A percentile compares a stretch with the other conserved stretches of the same genome.
Conservation (phyloP, 2,113 vertebrate genomes). For the Sinocyclocheilus maitianheensis region DNA sequence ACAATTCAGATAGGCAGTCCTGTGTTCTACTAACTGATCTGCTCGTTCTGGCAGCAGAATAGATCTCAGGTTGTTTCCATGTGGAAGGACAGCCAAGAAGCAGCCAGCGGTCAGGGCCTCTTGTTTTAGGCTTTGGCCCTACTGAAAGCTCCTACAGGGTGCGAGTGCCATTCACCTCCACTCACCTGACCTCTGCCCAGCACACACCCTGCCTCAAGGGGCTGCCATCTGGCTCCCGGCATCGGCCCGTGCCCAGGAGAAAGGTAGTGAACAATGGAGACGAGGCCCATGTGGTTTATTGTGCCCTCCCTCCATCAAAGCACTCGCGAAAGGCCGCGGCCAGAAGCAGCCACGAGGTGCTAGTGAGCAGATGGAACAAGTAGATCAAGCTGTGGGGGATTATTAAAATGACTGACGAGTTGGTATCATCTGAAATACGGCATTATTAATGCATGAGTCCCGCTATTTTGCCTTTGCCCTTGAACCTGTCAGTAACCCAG, state of each 20-base stretch:
- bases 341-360: conserved; percentile 69
- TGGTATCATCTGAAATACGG: conserved; percentile 78
- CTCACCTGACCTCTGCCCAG: conserved; percentile 69
- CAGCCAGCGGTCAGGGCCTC: conserved; percentile 66
- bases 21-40: conserved; percentile 1
- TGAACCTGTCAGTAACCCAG: conserved; percentile 70
- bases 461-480: conserved; percentile 78
- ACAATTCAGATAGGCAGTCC: conserved; percentile 25
- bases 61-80: conserved; percentile 58
- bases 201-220: conserved; percentile 71
- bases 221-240: conserved; percentile 76
- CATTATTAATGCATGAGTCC: conserved; percentile 84
- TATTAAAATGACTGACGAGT: conserved; percentile 85
- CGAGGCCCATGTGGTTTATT: conserved; percentile 69
- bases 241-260: conserved; percentile 51
- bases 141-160: conserved; percentile 58
- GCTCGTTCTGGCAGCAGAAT: conserved; percentile 48
- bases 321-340: conserved; percentile 69
- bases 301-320: conserved; percentile 78
- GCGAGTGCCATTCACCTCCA: conserved; percentile 69
- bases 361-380: conserved; percentile 84
- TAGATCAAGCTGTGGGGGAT: conserved; percentile 85
- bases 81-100: conserved; percentile 61
- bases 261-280: conserved; percentile 72
- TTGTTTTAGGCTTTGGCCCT: conserved; percentile 67